These are phyloP conservation scores for Agrilus cyanescens DNA, from an alignment of 2,888 invertebrate species.

Conservation along the genomic window DNA sequence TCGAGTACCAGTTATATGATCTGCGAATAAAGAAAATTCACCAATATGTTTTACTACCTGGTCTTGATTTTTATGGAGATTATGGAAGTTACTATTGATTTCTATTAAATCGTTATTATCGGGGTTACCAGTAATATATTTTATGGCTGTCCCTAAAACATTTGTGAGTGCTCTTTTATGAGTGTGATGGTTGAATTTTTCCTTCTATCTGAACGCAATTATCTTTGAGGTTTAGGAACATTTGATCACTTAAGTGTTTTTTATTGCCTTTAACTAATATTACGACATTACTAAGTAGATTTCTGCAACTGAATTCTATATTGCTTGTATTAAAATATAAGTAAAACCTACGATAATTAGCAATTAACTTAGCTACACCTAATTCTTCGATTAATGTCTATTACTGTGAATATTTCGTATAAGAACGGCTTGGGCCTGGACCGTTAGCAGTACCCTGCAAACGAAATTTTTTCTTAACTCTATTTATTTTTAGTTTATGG, in stretches of 20 bases:
- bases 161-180: slow-evolving; percentile 8
- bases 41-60: slow-evolving; percentile 9
- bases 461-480: slow-evolving; percentile 11
- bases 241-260: background rate
- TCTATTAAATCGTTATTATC: slow-evolving; percentile 10
- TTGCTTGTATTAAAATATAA: slow-evolving; percentile 16
- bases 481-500: slow-evolving; percentile 12
- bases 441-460: slow-evolving; percentile 12
- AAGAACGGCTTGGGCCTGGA: slow-evolving; percentile 13
- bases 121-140: slow-evolving; percentile 11
- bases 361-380: slow-evolving; percentile 10
- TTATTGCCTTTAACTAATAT: slow-evolving; percentile 6
- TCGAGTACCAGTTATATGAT: slow-evolving; percentile 11
- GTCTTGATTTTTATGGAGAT: slow-evolving; percentile 8
- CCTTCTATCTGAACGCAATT: slow-evolving; percentile 13
- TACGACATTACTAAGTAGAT: slow-evolving; percentile 9
- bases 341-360: slow-evolving; percentile 17
- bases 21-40: slow-evolving; percentile 11
- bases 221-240: slow-evolving; percentile 6
- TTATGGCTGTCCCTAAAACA: slow-evolving; percentile 8
- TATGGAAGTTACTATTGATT: slow-evolving; percentile 10
- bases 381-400: slow-evolving; percentile 12
- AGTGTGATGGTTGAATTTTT: slow-evolving; percentile 9
- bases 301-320: slow-evolving; percentile 11
- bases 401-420: slow-evolving; percentile 10